Conservation (phyloP, 2,888 invertebrate genomes). For the Drosophila anceps region DNA sequence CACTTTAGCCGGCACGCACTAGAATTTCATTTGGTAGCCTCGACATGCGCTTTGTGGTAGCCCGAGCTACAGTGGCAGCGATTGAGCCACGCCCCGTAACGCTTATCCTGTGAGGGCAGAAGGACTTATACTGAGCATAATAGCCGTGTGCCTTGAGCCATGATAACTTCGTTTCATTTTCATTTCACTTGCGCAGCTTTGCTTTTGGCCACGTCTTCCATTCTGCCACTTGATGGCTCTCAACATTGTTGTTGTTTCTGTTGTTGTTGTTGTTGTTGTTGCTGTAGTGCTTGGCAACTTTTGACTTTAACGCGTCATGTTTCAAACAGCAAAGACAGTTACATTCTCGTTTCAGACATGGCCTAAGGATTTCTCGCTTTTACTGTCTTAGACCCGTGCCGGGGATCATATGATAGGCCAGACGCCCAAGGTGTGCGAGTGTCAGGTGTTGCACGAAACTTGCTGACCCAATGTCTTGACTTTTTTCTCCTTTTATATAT, state of each 20-base stretch:
- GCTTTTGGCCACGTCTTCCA: slow-evolving; percentile 46
- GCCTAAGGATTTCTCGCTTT: slow-evolving; percentile 51
- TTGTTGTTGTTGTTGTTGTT: slow-evolving; percentile 28
- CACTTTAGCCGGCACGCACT: slow-evolving; percentile 58
- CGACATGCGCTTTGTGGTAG: slow-evolving; percentile 54
- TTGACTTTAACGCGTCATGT: slow-evolving; percentile 71
- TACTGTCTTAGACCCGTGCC: slow-evolving; percentile 23
- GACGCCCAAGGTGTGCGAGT: slow-evolving; percentile 36
- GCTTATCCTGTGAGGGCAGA: slow-evolving; percentile 50
- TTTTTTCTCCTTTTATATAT: not conserved
- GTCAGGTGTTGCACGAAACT: slow-evolving; percentile 24
- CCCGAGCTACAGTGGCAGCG: slow-evolving; percentile 4
- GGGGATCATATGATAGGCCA: slow-evolving; percentile 30
- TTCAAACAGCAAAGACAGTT: slow-evolving; percentile 49
- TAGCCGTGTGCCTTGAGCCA: slow-evolving; percentile 61
- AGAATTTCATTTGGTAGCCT: slow-evolving; percentile 63
- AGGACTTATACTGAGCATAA: slow-evolving; percentile 40
- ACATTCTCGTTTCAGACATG: slow-evolving; percentile 56
- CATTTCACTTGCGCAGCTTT: slow-evolving; percentile 62
- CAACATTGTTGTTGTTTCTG: slow-evolving; percentile 28
- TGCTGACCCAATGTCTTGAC: slow-evolving; percentile 44
- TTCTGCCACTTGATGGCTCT: slow-evolving; percentile 54
- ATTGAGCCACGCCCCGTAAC: slow-evolving; percentile 41
- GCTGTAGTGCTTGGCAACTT: slow-evolving; percentile 47
- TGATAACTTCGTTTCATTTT: slow-evolving; percentile 76